Base-by-base conservation (phyloP, 1,140 invertebrate genomes). In the Metaphire vulgaris region DNA sequence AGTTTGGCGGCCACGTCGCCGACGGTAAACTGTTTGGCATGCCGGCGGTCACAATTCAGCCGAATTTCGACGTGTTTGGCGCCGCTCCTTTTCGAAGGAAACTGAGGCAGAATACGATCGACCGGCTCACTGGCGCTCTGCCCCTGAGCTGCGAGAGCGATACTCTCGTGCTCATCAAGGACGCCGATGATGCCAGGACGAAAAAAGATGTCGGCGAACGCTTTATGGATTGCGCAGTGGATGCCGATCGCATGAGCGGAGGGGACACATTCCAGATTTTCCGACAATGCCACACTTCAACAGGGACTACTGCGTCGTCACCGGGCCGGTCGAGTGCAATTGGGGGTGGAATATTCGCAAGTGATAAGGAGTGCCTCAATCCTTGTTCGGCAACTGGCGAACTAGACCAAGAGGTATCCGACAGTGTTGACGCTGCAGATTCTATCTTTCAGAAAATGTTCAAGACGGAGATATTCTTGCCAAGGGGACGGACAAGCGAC, bases 71-170 rank as follows among this genome's bases (percentile, higher is more conserved):
- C 80, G 81, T 86, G 14, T 86, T 86, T 79, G 81, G 82, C 73
- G 80, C 85, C 77, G 85, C 85, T 41, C 85, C 85, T 33, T 86
- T 86, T 74, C 82, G 80, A 74, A 80, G 78, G 70, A 82, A 81
- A 56, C 21, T 21, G 21, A n/a, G n/a, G n/a, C n/a, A n/a, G n/a
- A 56, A 56, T 12, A 56, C 6, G 21, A 56, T 56, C 41, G 41
- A 21, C 21, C 6, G 6, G 21, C 6, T 12, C 6, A 56, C 6
- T 21, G 21, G 41, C 41, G 21, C 41, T 56, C 41, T 56, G 6
- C 41, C 21, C 21, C 41, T 12, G 41, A 6, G 6, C 6, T 6
- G 41, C 21, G 41, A 56, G 41, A 56, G 41, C 21, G 41, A 56
- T 21, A 56, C 41, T 12, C 6, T 12, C 21, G 21, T 56, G 41